Evolutionary conservation across 2,888 invertebrate species (phyloP).

Genomic region (Ernsta delagoae): DNA sequence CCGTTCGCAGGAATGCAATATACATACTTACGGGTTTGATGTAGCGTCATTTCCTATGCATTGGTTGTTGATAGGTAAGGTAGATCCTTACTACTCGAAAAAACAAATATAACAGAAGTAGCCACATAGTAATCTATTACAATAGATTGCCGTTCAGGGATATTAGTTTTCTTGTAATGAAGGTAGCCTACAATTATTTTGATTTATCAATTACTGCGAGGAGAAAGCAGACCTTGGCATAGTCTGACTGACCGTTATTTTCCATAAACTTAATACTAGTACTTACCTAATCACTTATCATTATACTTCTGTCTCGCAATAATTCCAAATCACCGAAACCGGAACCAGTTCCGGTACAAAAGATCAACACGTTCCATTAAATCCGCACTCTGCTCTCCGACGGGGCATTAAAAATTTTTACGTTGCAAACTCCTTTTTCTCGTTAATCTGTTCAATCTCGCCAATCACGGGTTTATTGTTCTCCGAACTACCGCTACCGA

Average conservation of each 20-base stretch:
- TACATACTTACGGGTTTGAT: background rate
- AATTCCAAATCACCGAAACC: background rate
- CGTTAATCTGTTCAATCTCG: slow-evolving; percentile 37
- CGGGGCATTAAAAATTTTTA: slow-evolving; percentile 26
- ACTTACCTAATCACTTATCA: no score
- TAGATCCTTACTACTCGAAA: no score
- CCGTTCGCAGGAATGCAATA: slow-evolving; percentile 18
- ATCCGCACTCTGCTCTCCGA: background rate
- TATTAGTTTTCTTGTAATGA: no score
- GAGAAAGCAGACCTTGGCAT: no score
- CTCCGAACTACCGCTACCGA: slow-evolving; percentile 36
- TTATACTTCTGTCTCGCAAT: no score
- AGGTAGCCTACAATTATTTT: no score
- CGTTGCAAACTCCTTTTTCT: slow-evolving; percentile 36
- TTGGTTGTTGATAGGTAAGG: background rate
- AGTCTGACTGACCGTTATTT: no score
- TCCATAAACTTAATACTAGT: no score
- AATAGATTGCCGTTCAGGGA: no score
- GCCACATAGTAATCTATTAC: no score
- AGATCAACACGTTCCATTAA: background rate
- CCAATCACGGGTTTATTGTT: slow-evolving; percentile 38
- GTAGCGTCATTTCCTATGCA: background rate
- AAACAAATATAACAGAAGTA: no score
- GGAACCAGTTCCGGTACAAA: background rate
- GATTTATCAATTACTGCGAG: no score